Evolutionary conservation across 2,113 vertebrate species (phyloP).

Genomic region (Eublepharis macularius): DNA sequence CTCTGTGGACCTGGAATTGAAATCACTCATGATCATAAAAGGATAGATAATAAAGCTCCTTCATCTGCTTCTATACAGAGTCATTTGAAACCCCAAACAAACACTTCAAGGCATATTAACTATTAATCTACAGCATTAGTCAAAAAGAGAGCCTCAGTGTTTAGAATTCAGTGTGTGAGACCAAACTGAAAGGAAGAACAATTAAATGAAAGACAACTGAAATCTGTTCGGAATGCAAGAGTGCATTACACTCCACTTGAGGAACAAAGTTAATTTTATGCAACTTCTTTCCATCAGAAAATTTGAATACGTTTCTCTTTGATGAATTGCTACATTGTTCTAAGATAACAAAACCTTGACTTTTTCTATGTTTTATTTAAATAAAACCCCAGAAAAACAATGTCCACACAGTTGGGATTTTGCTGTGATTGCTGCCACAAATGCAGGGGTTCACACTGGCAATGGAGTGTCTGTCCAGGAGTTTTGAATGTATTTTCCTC

Average conservation of each 20-base stretch:
- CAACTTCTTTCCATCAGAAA: not conserved
- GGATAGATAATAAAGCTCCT: not conserved
- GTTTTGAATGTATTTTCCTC: too few relatives aligned
- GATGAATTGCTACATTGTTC: too few relatives aligned
- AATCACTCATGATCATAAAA: not conserved
- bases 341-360: too few relatives aligned
- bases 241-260: not conserved
- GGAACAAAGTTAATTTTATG: not conserved
- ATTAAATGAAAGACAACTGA: not conserved
- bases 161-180: not conserved
- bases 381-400: too few relatives aligned
- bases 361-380: too few relatives aligned
- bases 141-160: not conserved
- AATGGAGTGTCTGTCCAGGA: too few relatives aligned
- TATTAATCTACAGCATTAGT: not conserved
- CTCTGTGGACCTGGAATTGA: not conserved
- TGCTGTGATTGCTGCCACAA: too few relatives aligned
- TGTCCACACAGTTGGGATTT: too few relatives aligned
- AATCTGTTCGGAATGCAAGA: not conserved
- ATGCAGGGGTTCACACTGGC: too few relatives aligned
- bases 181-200: constrained; percentile 2
- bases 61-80: not conserved
- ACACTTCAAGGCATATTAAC: not conserved
- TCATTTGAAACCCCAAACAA: constrained; percentile 1
- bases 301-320: too few relatives aligned